Conservation (phyloP, 2,888 invertebrate genomes). For the Drosophila koepferae region DNA sequence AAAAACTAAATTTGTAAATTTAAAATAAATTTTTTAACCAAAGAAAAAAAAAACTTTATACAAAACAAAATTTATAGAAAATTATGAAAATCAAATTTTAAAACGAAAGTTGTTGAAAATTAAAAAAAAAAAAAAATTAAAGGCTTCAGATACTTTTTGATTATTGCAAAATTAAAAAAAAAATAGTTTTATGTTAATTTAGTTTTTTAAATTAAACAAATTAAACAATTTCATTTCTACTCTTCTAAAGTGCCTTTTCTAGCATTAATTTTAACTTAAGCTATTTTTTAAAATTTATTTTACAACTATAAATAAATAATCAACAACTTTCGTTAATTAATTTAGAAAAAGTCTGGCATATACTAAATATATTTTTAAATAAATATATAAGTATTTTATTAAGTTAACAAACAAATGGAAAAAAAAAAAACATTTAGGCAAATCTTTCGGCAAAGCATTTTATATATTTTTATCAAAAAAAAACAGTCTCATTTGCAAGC, state of each 20-base stretch:
- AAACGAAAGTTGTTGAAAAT: constrained; percentile 63
- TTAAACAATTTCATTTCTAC: constrained; percentile 12
- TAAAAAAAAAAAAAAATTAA: background rate
- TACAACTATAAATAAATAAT: constrained; percentile 1
- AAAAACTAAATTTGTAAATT: constrained; percentile 54
- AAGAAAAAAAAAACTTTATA: constrained; percentile 51
- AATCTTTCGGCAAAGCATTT: constrained; percentile 80
- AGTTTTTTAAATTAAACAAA: background rate
- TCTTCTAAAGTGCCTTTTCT: constrained; percentile 77
- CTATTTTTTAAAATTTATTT: constrained; percentile 3
- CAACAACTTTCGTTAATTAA: constrained; percentile 63
- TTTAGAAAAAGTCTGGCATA: constrained; percentile 61
- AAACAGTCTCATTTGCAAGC: constrained; percentile 50
- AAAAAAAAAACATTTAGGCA: constrained; percentile 57
- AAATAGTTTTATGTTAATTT: background rate
- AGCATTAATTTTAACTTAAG: constrained; percentile 53
- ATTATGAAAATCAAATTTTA: constrained; percentile 60
- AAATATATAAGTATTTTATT: constrained; percentile 58
- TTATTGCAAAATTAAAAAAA: constrained; percentile 4
- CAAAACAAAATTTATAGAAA: constrained; percentile 54
- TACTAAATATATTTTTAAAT: constrained; percentile 53
- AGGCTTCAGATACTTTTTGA: background rate
- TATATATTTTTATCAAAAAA: constrained; percentile 40
- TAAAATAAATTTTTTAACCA: constrained; percentile 50
- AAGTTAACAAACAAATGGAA: constrained; percentile 27